Evolutionary conservation across 2,113 vertebrate genomes (phyloP), one percentile per base, ranked within the genome.

Genomic region (Lophochroa leadbeateri): DNA sequence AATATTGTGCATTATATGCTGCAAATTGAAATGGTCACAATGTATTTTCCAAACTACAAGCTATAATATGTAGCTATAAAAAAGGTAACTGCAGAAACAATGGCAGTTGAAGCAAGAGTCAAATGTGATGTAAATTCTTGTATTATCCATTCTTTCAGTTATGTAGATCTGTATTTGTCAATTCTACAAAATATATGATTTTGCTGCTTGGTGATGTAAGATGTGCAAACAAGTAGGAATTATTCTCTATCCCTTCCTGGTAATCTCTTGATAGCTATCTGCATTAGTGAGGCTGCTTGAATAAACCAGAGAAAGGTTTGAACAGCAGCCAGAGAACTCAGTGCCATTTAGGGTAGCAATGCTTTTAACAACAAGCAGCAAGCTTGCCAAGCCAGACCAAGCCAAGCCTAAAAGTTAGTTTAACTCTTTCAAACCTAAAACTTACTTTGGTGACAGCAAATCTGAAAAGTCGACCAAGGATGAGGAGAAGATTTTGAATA

Each of bases 321-420:
- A 83, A 52, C 3, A 17, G 81, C 86, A 92, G 96, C 95, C 94
- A 95, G 92, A 53, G 61, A 94, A 53, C 41, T 94, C 81, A 69
- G 78, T 65, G 81, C 96, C 96, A 96, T 97, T 89, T 97, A 97
- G 92, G 94, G 95, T 81, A 96, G 88, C 61, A 25, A 4, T 61
- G 82, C 61, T 92, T 43, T 87, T 76, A 75, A 84, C 78, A 95
- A 41, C 69, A 65, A 82, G 67, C 57, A 79, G 84, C 50, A 57
- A 52, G 68, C 77, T 64, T 80, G 88, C 88, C 72, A 88, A 82
- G 86, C n/a, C 83, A 76, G 77, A 63, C 65, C 49, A 79, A 94
- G 88, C 49, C 72, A 58, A 81, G 61, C 52, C 61, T 64, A 27
- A 39, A 69, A 72, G 57, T 72, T 72, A 17, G 11, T 37, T 96